Conservation (phyloP, 2,888 invertebrate species). For the Anticlea derivata region DNA sequence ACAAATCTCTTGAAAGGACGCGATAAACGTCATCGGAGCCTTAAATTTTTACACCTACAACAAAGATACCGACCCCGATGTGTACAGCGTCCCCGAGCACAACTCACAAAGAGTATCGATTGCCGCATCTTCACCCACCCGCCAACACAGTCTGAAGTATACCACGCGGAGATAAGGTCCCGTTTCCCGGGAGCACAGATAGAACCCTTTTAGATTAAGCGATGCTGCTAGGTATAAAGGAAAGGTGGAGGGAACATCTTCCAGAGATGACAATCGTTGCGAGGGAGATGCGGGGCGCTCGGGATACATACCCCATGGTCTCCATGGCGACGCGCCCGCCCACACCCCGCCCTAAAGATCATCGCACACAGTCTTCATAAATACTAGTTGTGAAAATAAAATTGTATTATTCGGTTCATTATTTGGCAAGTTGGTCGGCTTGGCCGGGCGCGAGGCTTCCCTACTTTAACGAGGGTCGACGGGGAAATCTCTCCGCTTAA, state of each 20-base stretch:
- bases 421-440: slow-evolving; percentile 65
- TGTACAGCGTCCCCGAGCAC: slow-evolving; percentile 36
- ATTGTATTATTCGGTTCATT: slow-evolving; percentile 80
- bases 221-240: slow-evolving; percentile 65
- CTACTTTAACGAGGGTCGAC: slow-evolving; percentile 59
- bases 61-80: slow-evolving; percentile 38
- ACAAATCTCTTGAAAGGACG: slow-evolving; percentile 23
- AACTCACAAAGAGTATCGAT: slow-evolving; percentile 60
- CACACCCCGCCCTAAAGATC: slow-evolving; percentile 69
- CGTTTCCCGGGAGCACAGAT: slow-evolving; percentile 46
- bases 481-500: slow-evolving; percentile 43
- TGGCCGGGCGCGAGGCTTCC: slow-evolving; percentile 43
- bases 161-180: slow-evolving; percentile 47
- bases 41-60: slow-evolving; percentile 38
- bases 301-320: slow-evolving; percentile 66
- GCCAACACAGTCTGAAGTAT: slow-evolving; percentile 37
- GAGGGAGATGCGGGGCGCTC: slow-evolving; percentile 72
- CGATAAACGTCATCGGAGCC: slow-evolving; percentile 29
- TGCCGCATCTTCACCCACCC: slow-evolving; percentile 29
- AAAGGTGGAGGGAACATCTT: slow-evolving; percentile 73
- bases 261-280: slow-evolving; percentile 75
- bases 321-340: slow-evolving; percentile 74
- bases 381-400: slow-evolving; percentile 73
- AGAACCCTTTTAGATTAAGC: slow-evolving; percentile 77
- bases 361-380: slow-evolving; percentile 63